These are phyloP conservation scores for Trichopria drosophilae DNA, from an alignment of 2,888 invertebrate genomes.

Conservation along the genomic window DNA sequence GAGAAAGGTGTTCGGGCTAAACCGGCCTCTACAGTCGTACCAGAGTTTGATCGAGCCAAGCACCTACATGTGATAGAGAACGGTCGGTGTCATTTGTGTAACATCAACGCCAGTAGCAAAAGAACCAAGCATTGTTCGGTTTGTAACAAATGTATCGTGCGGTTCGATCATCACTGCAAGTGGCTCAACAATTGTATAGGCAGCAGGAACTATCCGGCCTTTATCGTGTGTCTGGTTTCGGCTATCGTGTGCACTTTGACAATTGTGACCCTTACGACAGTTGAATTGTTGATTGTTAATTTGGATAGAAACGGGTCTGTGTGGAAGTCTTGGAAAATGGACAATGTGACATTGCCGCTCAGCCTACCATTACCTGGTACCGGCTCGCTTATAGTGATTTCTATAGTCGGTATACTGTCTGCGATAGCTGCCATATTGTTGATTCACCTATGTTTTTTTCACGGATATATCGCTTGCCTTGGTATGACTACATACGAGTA, in stretches of 20 bases:
- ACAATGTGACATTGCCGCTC: slow-evolving; percentile 46
- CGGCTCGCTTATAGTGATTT: slow-evolving; percentile 58
- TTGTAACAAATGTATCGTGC: slow-evolving; percentile 95
- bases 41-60: slow-evolving; percentile 82
- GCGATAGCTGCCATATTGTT: slow-evolving; percentile 76
- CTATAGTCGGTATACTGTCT: slow-evolving; percentile 68
- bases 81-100: slow-evolving; percentile 91
- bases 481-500: slow-evolving; percentile 91
- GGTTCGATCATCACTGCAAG: slow-evolving; percentile 97
- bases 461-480: slow-evolving; percentile 80
- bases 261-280: slow-evolving; percentile 71
- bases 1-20: slow-evolving; percentile 72
- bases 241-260: slow-evolving; percentile 74
- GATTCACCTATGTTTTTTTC: slow-evolving; percentile 84
- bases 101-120: slow-evolving; percentile 73
- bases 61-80: slow-evolving; percentile 95
- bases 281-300: slow-evolving; percentile 71
- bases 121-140: slow-evolving; percentile 93
- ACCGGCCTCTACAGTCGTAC: slow-evolving; percentile 65
- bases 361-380: slow-evolving; percentile 50
- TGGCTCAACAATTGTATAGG: slow-evolving; percentile 99
- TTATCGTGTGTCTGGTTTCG: slow-evolving; percentile 78
- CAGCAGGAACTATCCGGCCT: slow-evolving; percentile 82
- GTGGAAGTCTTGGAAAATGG: slow-evolving; percentile 41
- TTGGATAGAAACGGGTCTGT: slow-evolving; percentile 60